Conservation (phyloP, 2,113 vertebrate genomes). For the Corvus cornix region DNA sequence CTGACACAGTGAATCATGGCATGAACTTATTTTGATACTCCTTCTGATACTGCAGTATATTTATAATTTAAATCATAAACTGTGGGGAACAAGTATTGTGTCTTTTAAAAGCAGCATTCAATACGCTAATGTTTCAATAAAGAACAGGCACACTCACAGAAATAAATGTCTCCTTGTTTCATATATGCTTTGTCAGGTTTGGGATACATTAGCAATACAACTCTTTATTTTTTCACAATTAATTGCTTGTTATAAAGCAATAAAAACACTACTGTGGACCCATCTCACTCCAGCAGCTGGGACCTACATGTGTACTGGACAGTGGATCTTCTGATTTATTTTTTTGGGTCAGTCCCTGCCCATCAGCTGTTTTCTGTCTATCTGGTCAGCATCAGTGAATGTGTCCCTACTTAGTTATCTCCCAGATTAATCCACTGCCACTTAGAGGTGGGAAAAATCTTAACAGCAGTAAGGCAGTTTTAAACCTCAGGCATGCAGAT, state of each 20-base stretch:
- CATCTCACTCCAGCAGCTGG: background rate
- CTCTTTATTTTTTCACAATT: background rate
- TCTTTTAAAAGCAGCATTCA: background rate
- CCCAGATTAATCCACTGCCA: background rate
- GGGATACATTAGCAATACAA: background rate
- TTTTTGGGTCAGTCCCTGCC: background rate
- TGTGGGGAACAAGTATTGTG: background rate
- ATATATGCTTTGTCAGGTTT: background rate
- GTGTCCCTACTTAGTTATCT: background rate
- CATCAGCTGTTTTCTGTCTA: background rate
- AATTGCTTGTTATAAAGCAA: background rate
- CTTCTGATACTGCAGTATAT: background rate
- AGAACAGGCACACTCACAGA: background rate
- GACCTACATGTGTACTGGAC: background rate
- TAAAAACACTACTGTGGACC: background rate
- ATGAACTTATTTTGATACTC: background rate
- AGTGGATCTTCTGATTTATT: background rate
- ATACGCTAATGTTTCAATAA: background rate
- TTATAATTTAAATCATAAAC: conserved; percentile 2
- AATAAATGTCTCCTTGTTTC: background rate
- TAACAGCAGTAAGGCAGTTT: background rate
- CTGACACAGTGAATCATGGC: background rate
- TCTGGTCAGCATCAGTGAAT: background rate
- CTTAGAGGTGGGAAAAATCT: background rate
- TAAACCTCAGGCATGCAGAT: background rate